Percentiles rank a stretch among this genome's conserved stretches.
Conservation (phyloP, 1,140 invertebrate genomes). For the Psix sp. region DNA sequence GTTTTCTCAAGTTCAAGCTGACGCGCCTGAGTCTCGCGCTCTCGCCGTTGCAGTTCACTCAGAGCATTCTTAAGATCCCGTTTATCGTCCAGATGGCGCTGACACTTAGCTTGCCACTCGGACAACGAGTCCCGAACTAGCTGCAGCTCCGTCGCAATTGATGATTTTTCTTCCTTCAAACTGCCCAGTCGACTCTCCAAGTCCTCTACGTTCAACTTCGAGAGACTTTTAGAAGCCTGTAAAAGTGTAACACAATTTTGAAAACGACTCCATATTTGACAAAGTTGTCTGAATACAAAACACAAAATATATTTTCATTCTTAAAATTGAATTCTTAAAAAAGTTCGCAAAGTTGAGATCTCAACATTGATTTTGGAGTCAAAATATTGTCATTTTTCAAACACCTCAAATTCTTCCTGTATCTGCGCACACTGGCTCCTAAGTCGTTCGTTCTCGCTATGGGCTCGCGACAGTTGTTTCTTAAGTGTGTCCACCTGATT, state of each 20-base stretch:
- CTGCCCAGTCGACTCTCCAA: slow-evolving; percentile 87
- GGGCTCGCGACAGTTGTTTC: slow-evolving; percentile 85
- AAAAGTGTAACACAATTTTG: slow-evolving; percentile 34
- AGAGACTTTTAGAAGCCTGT: slow-evolving; percentile 85
- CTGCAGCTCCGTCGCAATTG: slow-evolving; percentile 83
- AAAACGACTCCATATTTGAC: too few species aligned
- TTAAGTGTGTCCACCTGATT: slow-evolving; percentile 84
- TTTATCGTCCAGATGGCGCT: slow-evolving; percentile 87
- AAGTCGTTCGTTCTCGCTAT: slow-evolving; percentile 85
- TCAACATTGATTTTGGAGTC: too few species aligned
- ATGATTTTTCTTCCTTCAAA: slow-evolving; percentile 83
- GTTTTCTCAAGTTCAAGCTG: slow-evolving; percentile 79
- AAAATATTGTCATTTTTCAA: too few species aligned
- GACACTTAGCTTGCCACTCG: slow-evolving; percentile 84
- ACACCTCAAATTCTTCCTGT: slow-evolving; percentile 88
- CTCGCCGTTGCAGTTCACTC: slow-evolving; percentile 82
- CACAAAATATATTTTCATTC: too few species aligned
- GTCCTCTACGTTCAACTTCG: slow-evolving; percentile 87
- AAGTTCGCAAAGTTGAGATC: too few species aligned
- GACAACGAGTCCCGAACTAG: slow-evolving; percentile 84
- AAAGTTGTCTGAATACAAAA: not conserved
- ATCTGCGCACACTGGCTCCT: slow-evolving; percentile 84
- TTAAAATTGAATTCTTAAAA: too few species aligned
- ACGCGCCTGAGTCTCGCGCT: slow-evolving; percentile 79
- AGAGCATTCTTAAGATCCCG: slow-evolving; percentile 82